phyloP scores from a whole-genome alignment of 30 jellyfish, hydroid and myxozoan genomes.

The Chrysaora quinquecirrha region DNA sequence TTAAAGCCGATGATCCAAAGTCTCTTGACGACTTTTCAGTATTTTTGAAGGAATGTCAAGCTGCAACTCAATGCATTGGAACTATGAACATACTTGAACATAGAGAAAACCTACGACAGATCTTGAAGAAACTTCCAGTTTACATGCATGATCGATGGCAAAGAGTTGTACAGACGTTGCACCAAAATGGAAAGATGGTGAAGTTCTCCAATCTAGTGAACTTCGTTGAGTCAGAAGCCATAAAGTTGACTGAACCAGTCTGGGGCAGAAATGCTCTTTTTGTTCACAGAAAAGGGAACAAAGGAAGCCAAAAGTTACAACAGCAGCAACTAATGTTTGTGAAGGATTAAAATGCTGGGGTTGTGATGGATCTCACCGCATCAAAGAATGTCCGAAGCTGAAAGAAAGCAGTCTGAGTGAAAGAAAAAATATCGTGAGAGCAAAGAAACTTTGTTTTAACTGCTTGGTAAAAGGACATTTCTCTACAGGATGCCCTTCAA shows the following conservation, averaged over 20 bases:
- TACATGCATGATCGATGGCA: slow-evolving; percentile 14
- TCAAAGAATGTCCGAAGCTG: slow-evolving; percentile 47
- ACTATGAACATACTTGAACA: background rate
- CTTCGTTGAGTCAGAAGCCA: slow-evolving; percentile 56
- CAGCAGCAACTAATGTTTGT: slow-evolving; percentile 39
- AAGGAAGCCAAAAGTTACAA: background rate
- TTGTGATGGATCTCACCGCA: slow-evolving; percentile 25
- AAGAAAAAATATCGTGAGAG: slow-evolving; percentile 36
- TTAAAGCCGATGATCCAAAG: slow-evolving; percentile 45
- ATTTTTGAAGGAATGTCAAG: slow-evolving; percentile 41
- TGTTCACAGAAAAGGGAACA: slow-evolving; percentile 31
- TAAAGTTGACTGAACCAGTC: slow-evolving; percentile 59
- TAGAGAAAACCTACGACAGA: background rate
- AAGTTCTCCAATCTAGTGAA: slow-evolving; percentile 45
- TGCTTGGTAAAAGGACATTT: slow-evolving; percentile 50
- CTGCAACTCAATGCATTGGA: slow-evolving; percentile 31
- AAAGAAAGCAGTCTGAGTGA: slow-evolving; percentile 42
- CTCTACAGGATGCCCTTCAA: slow-evolving; percentile 25
- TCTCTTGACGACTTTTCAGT: slow-evolving; percentile 40
- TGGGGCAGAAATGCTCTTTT: slow-evolving; percentile 56
- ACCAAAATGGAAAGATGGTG: slow-evolving; percentile 31
- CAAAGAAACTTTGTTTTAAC: slow-evolving; percentile 36
- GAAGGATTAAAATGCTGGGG: slow-evolving; percentile 19
- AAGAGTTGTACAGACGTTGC: slow-evolving; percentile 33
- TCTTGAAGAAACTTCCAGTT: background rate